Base-by-base conservation (phyloP, 2,888 invertebrate species). In the Agonopterix arenella region DNA sequence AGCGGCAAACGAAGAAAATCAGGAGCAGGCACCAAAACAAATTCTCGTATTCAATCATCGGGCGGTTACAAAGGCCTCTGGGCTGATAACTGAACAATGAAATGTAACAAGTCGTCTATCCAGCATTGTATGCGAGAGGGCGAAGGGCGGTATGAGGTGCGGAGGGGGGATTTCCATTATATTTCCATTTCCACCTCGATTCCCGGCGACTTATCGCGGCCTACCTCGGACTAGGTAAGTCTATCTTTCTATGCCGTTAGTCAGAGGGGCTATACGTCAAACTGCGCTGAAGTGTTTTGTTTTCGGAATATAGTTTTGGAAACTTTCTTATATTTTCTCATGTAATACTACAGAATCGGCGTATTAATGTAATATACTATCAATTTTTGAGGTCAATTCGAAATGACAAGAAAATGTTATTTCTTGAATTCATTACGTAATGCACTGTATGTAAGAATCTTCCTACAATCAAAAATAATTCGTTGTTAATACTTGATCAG, bases 171-270 rank as follows among this genome's bases (percentile, higher is more conserved):
- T 76, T 84, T 82, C 85, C 88, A 89, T 89, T 89, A 89, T 86
- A 89, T 88, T 89, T 85, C 86, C 88, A 89, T 89, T 89, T 86
- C 88, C 89, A 89, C 86, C 86, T 88, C 89, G 74, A 82, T 86
- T 86, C 80, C 65, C 71, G 64, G 66, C 80, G 78, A 86, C 84
- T 88, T 88, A 89, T 89, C 88, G 82, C 77, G 73, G 80, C 81
- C 81, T 85, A 84, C 84, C 85, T 84, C 73, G 77, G 81, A 81
- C 84, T 82, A 84, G 79, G 78, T 75, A 71, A 81, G 83, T 84
- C 85, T 86, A 89, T 88, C 85, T 88, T 88, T 88, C 84, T 88
- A 76, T 83, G 62, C 74, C 81, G 85, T 82, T 88, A 84, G 79
- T 77, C 84, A 80, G 70, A 71, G 66, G 55, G 60, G 71, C 70